phyloP scores from a whole-genome alignment of 92 coral and sea anemone species.

The Paragorgia papillata region DNA sequence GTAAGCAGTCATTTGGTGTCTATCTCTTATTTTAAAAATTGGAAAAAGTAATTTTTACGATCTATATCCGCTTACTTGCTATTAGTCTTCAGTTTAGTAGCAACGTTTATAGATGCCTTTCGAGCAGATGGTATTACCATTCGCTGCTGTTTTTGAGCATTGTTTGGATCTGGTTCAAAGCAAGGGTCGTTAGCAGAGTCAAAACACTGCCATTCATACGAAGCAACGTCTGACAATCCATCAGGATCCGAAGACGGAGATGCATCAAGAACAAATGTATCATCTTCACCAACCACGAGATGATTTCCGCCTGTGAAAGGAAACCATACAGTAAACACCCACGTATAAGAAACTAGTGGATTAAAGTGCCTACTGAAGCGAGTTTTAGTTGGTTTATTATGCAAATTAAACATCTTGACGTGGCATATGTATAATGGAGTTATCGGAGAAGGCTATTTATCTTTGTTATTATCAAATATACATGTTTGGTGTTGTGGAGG shows the following conservation, averaged over 20 bases:
- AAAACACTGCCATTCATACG: conserved; percentile 63
- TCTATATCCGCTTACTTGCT: too few species aligned
- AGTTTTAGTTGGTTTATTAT: too few species aligned
- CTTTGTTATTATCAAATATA: too few species aligned
- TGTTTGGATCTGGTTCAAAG: conserved; percentile 52
- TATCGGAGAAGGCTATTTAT: too few species aligned
- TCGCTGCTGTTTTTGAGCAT: conserved; percentile 35
- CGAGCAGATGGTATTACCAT: conserved; percentile 45
- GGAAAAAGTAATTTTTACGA: neutral
- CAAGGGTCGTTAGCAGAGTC: conserved; percentile 51
- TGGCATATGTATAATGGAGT: too few species aligned
- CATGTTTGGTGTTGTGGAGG: too few species aligned
- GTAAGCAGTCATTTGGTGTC: too few species aligned
- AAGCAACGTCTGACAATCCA: conserved; percentile 26
- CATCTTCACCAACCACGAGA: conserved; percentile 50
- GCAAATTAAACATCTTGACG: too few species aligned
- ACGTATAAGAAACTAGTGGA: too few species aligned
- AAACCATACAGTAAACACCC: neutral
- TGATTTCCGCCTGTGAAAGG: conserved; percentile 40
- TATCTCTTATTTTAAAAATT: too few species aligned
- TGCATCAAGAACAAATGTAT: conserved; percentile 55
- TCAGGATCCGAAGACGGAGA: conserved; percentile 61
- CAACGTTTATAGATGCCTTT: conserved; percentile 35
- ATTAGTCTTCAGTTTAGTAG: conserved; percentile 43
- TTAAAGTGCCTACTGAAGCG: too few species aligned